Base-by-base conservation (phyloP, 2,888 invertebrate genomes). In the Eupithecia abbreviata region DNA sequence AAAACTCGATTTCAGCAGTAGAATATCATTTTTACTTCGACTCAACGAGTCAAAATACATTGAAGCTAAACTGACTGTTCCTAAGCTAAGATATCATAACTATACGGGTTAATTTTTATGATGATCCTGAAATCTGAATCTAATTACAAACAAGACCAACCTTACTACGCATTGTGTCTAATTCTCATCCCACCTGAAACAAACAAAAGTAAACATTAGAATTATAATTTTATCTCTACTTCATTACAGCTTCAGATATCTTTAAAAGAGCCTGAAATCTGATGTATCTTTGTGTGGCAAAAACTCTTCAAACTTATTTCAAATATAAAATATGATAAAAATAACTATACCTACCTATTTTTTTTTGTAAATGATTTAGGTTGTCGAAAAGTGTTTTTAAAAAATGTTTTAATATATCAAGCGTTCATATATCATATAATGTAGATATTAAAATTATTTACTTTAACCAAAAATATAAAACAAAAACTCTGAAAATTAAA, bases 161-260 rank as follows among this genome's bases (percentile, higher is more conserved):
- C 78, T 78, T 78, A 78, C 75, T 68, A 42, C 51, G 62, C 62
- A 65, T 45, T 6, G 45, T 71, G 30, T 77, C 43, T 67, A 62
- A 62, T 43, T n/a, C 9, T 58, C 51, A 58, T 73, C 55, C 71
- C 73, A 78, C 68, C 78, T 78, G 78, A 73, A 78, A 78, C 75
- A 77, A 77, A 47, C 4, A 58, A 4, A 76, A 67, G 1, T 1
- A 73, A 42, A 67, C 7, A 66, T 67, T 10, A 67, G 13, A 49
- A 67, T 45, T 1, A 12, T 18, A 10, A 10, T 49, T 49, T 55
- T 58, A 72, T 72, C 42, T 75, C 58, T 58, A n/a, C 55, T 10
- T 47, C 3, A 49, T 68, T 41, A 4, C 55, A 47, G 49, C 7
- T 45, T 45, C 55, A 75, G 76, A 71, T 76, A 49, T 13, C 13